Base-by-base conservation (phyloP, 1,140 invertebrate species). In the Rhizoglyphus robini region DNA sequence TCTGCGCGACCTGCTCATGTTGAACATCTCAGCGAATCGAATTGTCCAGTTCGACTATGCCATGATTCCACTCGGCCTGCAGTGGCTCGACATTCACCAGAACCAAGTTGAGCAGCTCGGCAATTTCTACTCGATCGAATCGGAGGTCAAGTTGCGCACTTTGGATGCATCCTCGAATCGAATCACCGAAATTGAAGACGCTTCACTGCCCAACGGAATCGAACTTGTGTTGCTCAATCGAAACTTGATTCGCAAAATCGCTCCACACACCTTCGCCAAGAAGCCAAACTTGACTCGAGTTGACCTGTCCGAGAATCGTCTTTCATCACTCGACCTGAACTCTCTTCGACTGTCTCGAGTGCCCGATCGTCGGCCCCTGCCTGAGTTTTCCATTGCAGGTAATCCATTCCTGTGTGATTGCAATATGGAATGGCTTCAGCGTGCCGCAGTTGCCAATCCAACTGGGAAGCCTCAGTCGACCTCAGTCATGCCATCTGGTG, bases 21-120 rank as follows among this genome's bases (percentile, higher is more conserved):
- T 95, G 29, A 95, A 94, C 77, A 86, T 93, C 66, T 92, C 88
- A 31, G 88, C 90, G 76, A 95, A 95, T 78, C 83, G 86, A 71
- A 79, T 95, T 70, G 82, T 87, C 70, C 85, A 86, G 83, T 94
- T 95, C 77, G 90, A 94, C 76, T 94, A 93, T 75, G 83, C 86
- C 18, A 80, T 90, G 64, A 83, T 94, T 54, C 90, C 91, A 0
- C 74, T 77, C 49, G 85, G 83, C 67, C 79, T 94, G 65, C 86
- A 90, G 71, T 94, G 90, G 89, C 77, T 95, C 46, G 90, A 94
- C 76, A 80, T 95, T 71, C 90, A 93, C 76, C 86, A 86, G 72
- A 95, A 95, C 76, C 84, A 86, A 72, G 84, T 94, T 68, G 81
- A 82, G 72, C 84, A 89, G 71, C 78, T 95, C 0, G 84, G 85